A percentile compares a stretch with the other conserved stretches of the same genome.
phyloP scores from a whole-genome alignment of 2,113 vertebrate genomes.

The Telmatochromis sp. region DNA sequence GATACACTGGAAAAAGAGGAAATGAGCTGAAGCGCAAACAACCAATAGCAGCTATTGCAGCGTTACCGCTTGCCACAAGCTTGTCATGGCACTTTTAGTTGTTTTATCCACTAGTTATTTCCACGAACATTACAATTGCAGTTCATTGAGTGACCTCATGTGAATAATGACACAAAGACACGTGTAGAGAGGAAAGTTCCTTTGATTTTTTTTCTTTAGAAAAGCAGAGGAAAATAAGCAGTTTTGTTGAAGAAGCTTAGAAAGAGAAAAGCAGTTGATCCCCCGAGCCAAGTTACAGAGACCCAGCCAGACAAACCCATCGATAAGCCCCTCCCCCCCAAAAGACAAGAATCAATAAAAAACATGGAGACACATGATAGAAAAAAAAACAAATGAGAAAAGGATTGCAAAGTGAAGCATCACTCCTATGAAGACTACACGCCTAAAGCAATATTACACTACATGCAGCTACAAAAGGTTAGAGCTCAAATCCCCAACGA shows the following conservation, averaged over 20 bases:
- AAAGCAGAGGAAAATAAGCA: slow-evolving; percentile 51
- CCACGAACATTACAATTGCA: background rate
- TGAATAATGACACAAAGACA: slow-evolving; percentile 29
- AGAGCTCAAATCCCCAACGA: background rate
- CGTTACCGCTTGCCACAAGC: background rate
- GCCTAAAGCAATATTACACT: slow-evolving; percentile 14
- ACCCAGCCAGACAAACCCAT: background rate
- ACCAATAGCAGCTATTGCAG: background rate
- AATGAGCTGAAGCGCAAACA: background rate
- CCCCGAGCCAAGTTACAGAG: slow-evolving; percentile 1
- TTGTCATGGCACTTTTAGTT: no score
- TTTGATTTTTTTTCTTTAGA: slow-evolving; percentile 7
- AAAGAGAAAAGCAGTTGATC: slow-evolving; percentile 26
- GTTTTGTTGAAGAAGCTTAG: slow-evolving; percentile 20
- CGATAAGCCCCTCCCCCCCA: background rate
- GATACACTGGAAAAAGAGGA: background rate
- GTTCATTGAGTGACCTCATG: background rate
- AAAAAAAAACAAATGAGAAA: slow-evolving; percentile 10
- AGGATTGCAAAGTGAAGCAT: slow-evolving; percentile 7
- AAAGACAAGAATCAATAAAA: background rate
- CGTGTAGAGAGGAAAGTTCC: background rate
- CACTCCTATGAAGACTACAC: background rate
- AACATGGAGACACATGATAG: background rate
- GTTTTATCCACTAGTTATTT: accelerated
- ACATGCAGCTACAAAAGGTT: slow-evolving; percentile 8